These are phyloP conservation scores for Drosophila maculinotata DNA, from an alignment of 2,888 invertebrate species.

Conservation along the genomic window DNA sequence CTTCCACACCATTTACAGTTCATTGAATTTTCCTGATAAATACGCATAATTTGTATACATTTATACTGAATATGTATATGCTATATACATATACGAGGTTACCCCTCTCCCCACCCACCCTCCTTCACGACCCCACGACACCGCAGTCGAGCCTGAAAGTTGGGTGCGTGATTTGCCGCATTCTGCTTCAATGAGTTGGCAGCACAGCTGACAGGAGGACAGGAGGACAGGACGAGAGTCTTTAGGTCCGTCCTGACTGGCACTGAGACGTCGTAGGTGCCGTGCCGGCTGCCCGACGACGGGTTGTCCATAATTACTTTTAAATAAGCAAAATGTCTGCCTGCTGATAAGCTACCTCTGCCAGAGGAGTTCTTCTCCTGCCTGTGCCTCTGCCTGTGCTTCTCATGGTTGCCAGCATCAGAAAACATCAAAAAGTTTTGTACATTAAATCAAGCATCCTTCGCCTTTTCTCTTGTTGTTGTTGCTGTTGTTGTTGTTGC, in stretches of 20 bases:
- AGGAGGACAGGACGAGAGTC: neutral
- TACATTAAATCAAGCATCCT: constrained; percentile 80
- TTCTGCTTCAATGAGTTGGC: constrained; percentile 75
- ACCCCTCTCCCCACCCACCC: too few species aligned
- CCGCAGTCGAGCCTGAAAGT: constrained; percentile 29
- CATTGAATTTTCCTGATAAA: constrained; percentile 78
- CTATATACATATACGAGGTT: too few species aligned
- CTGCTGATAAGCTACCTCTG: constrained; percentile 40
- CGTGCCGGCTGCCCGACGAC: constrained; percentile 39
- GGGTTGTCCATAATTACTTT: constrained; percentile 73
- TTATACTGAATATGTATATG: constrained; percentile 53
- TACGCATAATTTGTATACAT: constrained; percentile 79
- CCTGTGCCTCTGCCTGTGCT: too few species aligned
- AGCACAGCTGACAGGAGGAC: constrained; percentile 51
- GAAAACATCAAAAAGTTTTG: constrained; percentile 76
- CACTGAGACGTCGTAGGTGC: constrained; percentile 43
- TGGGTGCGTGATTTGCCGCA: constrained; percentile 75
- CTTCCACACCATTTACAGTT: constrained; percentile 79
- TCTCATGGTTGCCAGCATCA: constrained; percentile 37
- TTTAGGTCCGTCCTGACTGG: constrained; percentile 25
- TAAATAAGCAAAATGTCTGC: constrained; percentile 67
- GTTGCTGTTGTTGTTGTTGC: constrained; percentile 72
- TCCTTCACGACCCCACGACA: too few species aligned
- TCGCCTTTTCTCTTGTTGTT: constrained; percentile 72
- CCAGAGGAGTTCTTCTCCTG: too few species aligned